Evolutionary conservation across 2,888 invertebrate species (phyloP), one percentile per base, ranked within the genome.

Genomic region (Lithodes maja): DNA sequence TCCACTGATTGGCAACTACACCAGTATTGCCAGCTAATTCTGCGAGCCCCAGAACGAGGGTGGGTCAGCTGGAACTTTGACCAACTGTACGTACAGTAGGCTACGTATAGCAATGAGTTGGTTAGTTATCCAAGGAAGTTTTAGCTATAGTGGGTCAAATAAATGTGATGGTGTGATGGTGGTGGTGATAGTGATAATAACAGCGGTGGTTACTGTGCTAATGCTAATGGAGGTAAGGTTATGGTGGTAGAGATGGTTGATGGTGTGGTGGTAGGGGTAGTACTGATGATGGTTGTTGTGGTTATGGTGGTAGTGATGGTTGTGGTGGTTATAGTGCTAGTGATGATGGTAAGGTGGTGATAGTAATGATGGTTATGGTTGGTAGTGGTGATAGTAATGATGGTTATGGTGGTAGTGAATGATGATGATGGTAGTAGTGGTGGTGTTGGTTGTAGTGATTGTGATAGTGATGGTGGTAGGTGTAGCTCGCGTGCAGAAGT

Each of bases 141-240:
- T 12, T 69, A 69, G 69, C n/a, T n/a, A n/a, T 69, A 69, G 75
- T 75, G 2, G 75, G 17, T 33, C 2, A 33, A 17, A 33, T 75
- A 75, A 33, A 17, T 7, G 17, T 75, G 49, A n/a, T 75, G 49
- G 17, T 75, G 49, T 3, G 2, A 75, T 1, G 15, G 75, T 33
- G 75, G 75, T 75, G 75, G 75, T 75, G 75, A 33, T 75, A 2
- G 7, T 75, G 75, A 17, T 75, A n/a, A n/a, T 74, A n/a, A n/a
- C n/a, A 1, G 74, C n/a, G 74, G n/a, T 74, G 74, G 17, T 15
- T 15, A n/a, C 3, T 15, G 74, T 74, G 74, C 3, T 15, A 3
- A 15, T 74, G 3, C n/a, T 74, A 17, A 3, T 74, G 74, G 7
- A 33, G 33, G 33, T 33, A 33, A 15, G 74, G 3, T 3, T 74